phyloP scores from a whole-genome alignment of 2,797 vertebrate species.

The Leucoraja ocellata region DNA sequence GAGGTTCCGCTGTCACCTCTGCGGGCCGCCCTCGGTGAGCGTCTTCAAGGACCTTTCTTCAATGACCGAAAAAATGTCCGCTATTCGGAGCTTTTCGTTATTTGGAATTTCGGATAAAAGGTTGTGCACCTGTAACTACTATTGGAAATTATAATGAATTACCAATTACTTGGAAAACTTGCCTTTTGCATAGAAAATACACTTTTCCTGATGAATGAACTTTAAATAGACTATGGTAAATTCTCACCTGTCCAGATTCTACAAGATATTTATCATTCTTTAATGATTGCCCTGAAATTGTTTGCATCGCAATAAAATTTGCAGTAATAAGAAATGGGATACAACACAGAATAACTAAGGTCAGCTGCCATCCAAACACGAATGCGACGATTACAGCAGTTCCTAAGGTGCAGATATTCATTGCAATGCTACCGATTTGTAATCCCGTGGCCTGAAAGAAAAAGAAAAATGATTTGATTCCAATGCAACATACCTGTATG shows the following conservation, averaged over 20 bases:
- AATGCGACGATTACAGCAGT: slow-evolving; percentile 59
- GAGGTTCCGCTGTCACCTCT: too few relatives aligned
- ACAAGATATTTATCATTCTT: slow-evolving; percentile 63
- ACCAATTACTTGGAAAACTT: neutral
- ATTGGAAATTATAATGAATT: neutral
- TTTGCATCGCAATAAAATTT: slow-evolving; percentile 54
- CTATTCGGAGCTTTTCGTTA: too few relatives aligned
- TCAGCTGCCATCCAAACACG: slow-evolving; percentile 61
- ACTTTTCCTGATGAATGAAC: too few relatives aligned
- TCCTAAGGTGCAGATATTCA: slow-evolving; percentile 49
- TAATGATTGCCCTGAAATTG: slow-evolving; percentile 56
- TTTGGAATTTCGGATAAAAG: too few relatives aligned
- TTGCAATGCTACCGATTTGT: slow-evolving; percentile 54
- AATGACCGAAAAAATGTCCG: too few relatives aligned
- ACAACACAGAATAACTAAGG: slow-evolving; percentile 60
- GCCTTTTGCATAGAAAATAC: neutral
- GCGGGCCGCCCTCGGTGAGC: too few relatives aligned
- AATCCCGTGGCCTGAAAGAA: slow-evolving; percentile 56
- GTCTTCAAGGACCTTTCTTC: too few relatives aligned
- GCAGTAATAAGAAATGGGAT: slow-evolving; percentile 56
- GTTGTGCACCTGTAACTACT: neutral
- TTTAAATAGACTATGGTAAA: slow-evolving; percentile 35
- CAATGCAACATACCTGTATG: neutral
- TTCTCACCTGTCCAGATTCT: slow-evolving; percentile 61
- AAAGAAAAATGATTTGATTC: slow-evolving; percentile 32